Evolutionary conservation across 2,888 invertebrate species (phyloP).

Genomic region (Lymantria dispar): DNA sequence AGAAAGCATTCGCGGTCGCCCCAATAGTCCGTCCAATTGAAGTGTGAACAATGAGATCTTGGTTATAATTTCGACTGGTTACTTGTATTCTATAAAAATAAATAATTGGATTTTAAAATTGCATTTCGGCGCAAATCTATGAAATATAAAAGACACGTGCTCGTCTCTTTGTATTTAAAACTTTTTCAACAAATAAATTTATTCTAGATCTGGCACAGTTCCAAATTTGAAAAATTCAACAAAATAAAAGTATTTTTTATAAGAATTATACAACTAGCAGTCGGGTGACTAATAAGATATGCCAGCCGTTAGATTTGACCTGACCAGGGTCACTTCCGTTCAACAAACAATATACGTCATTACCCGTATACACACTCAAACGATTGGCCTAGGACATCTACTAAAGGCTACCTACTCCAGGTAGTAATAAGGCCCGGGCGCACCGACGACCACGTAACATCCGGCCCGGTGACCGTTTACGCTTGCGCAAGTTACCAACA

Average conservation of each 20-base stretch:
- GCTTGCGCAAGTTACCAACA: slow-evolving; percentile 71
- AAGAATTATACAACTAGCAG: background rate
- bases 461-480: slow-evolving; percentile 64
- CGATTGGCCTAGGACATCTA: slow-evolving; percentile 20
- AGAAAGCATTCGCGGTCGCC: background rate
- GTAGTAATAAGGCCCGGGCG: slow-evolving; percentile 52
- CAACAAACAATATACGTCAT: background rate
- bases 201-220: background rate
- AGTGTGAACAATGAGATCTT: background rate
- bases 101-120: background rate
- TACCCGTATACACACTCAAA: background rate
- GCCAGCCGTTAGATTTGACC: background rate
- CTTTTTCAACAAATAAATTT: background rate
- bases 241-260: background rate
- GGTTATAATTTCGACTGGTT: background rate
- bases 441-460: slow-evolving; percentile 60
- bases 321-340: background rate
- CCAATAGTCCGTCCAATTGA: background rate
- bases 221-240: background rate
- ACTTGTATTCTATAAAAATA: background rate
- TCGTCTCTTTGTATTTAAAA: background rate
- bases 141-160: background rate
- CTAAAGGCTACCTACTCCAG: slow-evolving; percentile 43
- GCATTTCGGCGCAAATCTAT: background rate
- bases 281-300: background rate